Evolutionary conservation across 1,140 invertebrate species (phyloP).

Genomic region (Physella acuta): DNA sequence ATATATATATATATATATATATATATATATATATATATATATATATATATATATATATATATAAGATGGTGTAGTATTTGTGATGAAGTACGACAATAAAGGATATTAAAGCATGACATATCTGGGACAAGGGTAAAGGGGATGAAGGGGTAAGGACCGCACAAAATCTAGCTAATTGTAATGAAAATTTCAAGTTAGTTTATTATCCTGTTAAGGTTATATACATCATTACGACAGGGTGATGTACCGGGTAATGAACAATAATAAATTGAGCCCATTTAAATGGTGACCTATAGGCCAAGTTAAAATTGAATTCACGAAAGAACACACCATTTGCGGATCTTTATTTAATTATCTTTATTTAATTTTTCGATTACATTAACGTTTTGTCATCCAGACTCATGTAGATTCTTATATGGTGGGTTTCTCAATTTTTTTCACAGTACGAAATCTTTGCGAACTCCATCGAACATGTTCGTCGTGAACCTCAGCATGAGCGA

Average conservation of each 20-base stretch:
- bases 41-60: slow-evolving; percentile 13
- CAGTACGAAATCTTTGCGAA: slow-evolving; percentile 76
- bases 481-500: slow-evolving; percentile 84
- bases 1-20: too few relatives aligned
- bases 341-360: background rate
- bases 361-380: background rate
- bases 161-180: too few relatives aligned
- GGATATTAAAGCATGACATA: too few relatives aligned
- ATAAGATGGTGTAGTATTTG: too few relatives aligned
- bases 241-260: too few relatives aligned
- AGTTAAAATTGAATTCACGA: background rate
- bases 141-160: too few relatives aligned
- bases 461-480: slow-evolving; percentile 87
- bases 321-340: background rate
- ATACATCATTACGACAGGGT: too few relatives aligned
- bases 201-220: too few relatives aligned
- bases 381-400: background rate
- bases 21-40: slow-evolving; percentile 11
- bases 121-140: too few relatives aligned
- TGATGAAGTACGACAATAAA: too few relatives aligned
- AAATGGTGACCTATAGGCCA: background rate
- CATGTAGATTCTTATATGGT: background rate
- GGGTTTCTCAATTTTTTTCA: slow-evolving; percentile 32
- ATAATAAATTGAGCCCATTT: too few relatives aligned
- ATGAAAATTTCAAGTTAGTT: too few relatives aligned